phyloP scores from a whole-genome alignment of 2,888 invertebrate genomes.

The Tyria jacobaeae region DNA sequence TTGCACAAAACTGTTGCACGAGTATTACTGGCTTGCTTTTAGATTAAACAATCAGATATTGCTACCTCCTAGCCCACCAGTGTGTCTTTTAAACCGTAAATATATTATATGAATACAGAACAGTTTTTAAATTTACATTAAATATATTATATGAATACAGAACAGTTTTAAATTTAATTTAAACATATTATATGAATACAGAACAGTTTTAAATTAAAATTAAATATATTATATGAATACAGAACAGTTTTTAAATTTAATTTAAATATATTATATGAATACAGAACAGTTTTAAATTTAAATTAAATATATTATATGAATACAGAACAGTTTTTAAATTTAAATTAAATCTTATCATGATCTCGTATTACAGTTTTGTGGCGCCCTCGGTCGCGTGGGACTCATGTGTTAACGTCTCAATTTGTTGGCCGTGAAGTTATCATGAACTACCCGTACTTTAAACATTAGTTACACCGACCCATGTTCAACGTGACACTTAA shows the following conservation, averaged over 20 bases:
- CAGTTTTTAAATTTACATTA: no score
- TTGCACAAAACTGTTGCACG: no score
- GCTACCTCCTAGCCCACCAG: no score
- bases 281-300: not conserved
- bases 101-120: no score
- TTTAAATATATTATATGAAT: no score
- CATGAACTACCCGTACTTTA: conserved; percentile 13
- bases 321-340: not conserved
- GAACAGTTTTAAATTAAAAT: no score
- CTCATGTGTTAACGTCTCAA: conserved; percentile 23
- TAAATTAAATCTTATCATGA: conserved; percentile 1
- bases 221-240: no score
- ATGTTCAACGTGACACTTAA: conserved; percentile 1
- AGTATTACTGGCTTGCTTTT: no score
- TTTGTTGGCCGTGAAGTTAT: conserved; percentile 17
- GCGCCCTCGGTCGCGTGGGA: conserved; percentile 7
- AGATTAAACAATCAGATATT: no score
- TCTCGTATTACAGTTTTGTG: conserved; percentile 2
- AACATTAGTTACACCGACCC: conserved; percentile 10
- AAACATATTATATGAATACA: not conserved
- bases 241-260: no score
- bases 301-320: not conserved
- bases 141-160: no score
- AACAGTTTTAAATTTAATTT: not conserved
- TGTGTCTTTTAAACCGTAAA: no score